Evolutionary conservation across 2,888 invertebrate genomes (phyloP).

Genomic region (Phengaris alcon): DNA sequence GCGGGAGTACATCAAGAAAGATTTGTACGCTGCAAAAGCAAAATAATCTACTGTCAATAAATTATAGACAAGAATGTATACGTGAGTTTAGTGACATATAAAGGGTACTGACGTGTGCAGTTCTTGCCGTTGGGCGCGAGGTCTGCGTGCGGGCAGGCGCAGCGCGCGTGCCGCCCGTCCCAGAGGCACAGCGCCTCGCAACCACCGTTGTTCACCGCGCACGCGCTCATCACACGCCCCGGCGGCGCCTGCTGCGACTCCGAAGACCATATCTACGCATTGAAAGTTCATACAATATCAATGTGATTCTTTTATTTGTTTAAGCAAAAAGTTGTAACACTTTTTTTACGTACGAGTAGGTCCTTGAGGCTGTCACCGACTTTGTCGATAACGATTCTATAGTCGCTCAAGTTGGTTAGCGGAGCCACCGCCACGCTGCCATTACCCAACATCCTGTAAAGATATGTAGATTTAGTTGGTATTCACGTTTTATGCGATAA

Average conservation of each 20-base stretch:
- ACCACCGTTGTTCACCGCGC: slow-evolving; percentile 61
- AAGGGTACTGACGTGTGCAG: slow-evolving; percentile 77
- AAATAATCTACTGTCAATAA: neutral
- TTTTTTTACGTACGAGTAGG: slow-evolving; percentile 72
- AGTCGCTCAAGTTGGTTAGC: slow-evolving; percentile 77
- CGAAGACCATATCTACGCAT: slow-evolving; percentile 47
- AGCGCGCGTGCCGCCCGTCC: slow-evolving; percentile 83
- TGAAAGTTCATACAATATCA: neutral
- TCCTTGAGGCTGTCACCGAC: slow-evolving; percentile 85
- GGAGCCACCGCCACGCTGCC: slow-evolving; percentile 85
- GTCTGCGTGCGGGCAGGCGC: slow-evolving; percentile 91
- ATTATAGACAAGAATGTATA: neutral
- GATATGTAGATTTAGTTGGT: neutral
- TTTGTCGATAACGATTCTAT: slow-evolving; percentile 75
- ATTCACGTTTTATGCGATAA: neutral
- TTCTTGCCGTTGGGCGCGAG: slow-evolving; percentile 81
- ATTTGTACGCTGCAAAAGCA: slow-evolving; percentile 81
- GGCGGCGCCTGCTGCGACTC: slow-evolving; percentile 58
- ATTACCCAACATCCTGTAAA: slow-evolving; percentile 57
- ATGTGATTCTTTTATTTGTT: neutral
- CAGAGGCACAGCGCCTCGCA: slow-evolving; percentile 90
- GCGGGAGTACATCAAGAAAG: slow-evolving; percentile 90
- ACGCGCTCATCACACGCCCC: slow-evolving; percentile 78
- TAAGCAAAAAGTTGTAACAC: neutral
- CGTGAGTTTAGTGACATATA: neutral